Evolutionary conservation across 2,797 vertebrate genomes (phyloP).

Genomic region (Ctenosaura bakeri): DNA sequence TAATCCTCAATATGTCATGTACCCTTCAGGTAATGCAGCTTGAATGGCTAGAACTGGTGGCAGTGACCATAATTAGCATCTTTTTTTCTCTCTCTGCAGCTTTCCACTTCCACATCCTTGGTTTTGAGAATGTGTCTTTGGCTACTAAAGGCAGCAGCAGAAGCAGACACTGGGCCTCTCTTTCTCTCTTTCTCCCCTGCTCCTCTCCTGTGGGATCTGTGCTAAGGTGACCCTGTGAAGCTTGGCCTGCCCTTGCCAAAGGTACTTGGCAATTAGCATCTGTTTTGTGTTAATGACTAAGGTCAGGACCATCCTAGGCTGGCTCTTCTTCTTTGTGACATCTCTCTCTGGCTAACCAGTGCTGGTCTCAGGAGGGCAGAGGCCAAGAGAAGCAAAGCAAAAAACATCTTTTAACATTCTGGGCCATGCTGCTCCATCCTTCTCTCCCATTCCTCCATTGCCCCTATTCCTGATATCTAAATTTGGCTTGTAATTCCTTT

Average conservation of each 20-base stretch:
- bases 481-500: background rate
- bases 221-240: background rate
- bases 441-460: no score
- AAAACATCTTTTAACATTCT: background rate
- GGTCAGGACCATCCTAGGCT: slow-evolving; percentile 9
- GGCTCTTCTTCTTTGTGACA: slow-evolving; percentile 65
- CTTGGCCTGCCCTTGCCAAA: background rate
- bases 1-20: background rate
- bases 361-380: background rate
- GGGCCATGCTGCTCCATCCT: background rate
- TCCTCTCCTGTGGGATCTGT: background rate
- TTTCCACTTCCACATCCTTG: background rate
- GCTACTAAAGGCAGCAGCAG: background rate
- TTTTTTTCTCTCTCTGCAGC: background rate
- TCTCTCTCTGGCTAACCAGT: slow-evolving; percentile 67
- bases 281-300: slow-evolving; percentile 18
- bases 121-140: background rate
- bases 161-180: slow-evolving; percentile 5
- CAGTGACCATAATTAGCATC: background rate
- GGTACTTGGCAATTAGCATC: slow-evolving; percentile 23
- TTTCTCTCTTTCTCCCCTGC: background rate
- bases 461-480: background rate
- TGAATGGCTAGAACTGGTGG: background rate
- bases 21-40: background rate
- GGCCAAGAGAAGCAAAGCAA: background rate